phyloP scores from a whole-genome alignment of 1,140 invertebrate species.

The Polyergus mexicanus region DNA sequence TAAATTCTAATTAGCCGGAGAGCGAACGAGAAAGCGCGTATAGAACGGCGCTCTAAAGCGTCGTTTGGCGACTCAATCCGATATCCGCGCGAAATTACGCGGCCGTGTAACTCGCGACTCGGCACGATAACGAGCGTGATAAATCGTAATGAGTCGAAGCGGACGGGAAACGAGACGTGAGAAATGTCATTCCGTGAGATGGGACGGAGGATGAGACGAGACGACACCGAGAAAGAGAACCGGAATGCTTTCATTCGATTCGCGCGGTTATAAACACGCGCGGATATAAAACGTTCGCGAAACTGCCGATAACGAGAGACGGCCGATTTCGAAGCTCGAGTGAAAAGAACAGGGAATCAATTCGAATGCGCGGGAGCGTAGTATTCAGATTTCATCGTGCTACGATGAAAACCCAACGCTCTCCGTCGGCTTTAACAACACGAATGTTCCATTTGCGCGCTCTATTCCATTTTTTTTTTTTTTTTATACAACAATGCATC shows the following conservation, averaged over 20 bases:
- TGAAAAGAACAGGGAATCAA: conserved; percentile 65
- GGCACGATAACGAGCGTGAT: conserved; percentile 37
- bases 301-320: conserved; percentile 46
- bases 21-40: neutral
- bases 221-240: neutral
- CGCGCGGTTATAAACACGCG: conserved; percentile 33
- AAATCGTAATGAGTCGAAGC: conserved; percentile 59
- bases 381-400: conserved; percentile 51
- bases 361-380: conserved; percentile 52
- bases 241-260: conserved; percentile 41
- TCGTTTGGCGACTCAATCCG: conserved; percentile 11
- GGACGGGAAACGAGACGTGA: neutral
- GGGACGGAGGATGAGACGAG: neutral
- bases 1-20: conserved; percentile 44
- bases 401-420: conserved; percentile 59
- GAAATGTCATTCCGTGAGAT: conserved; percentile 15
- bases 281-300: conserved; percentile 57
- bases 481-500: conserved; percentile 53
- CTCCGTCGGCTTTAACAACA: conserved; percentile 58
- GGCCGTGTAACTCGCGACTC: conserved; percentile 25
- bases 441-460: conserved; percentile 69
- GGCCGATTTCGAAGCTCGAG: conserved; percentile 26
- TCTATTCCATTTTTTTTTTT: conserved; percentile 38
- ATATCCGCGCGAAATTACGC: conserved; percentile 4
- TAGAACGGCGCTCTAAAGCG: conserved; percentile 19